These are phyloP conservation scores for Tragelaphus buxtoni DNA, from an alignment of 2,113 vertebrate species.

Conservation along the genomic window DNA sequence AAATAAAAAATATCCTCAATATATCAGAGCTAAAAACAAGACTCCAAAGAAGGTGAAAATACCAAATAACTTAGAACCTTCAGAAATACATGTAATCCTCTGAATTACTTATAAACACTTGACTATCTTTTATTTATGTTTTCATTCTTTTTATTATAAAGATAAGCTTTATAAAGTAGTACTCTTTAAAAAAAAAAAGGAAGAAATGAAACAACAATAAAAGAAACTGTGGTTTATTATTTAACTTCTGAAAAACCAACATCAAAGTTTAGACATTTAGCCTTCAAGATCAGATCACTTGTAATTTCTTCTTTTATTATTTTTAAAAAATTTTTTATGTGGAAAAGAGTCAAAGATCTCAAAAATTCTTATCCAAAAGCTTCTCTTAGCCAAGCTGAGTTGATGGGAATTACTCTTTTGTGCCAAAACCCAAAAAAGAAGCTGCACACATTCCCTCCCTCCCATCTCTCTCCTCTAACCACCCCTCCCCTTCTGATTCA, in stretches of 20 bases:
- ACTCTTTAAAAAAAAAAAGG: neutral
- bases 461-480: neutral
- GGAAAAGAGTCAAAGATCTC: constrained; percentile 71
- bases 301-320: constrained; percentile 64
- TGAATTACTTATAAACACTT: constrained; percentile 82
- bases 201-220: neutral
- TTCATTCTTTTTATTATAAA: constrained; percentile 81
- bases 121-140: constrained; percentile 80
- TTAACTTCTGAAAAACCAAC: constrained; percentile 81
- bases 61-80: constrained; percentile 76
- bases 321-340: constrained; percentile 64
- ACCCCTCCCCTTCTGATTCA: constrained; percentile 4
- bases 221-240: constrained; percentile 76
- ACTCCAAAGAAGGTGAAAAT: constrained; percentile 55
- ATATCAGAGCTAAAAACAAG: constrained; percentile 66
- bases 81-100: constrained; percentile 80
- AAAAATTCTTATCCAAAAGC: constrained; percentile 73
- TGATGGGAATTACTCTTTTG: constrained; percentile 50
- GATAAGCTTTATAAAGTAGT: constrained; percentile 76
- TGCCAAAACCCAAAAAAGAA: constrained; percentile 54
- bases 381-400: constrained; percentile 47
- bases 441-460: neutral
- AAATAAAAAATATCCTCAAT: constrained; percentile 58
- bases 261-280: constrained; percentile 79
- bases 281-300: constrained; percentile 74